Base-by-base conservation (phyloP, 2,888 invertebrate genomes). In the Anthophora plumipes region DNA sequence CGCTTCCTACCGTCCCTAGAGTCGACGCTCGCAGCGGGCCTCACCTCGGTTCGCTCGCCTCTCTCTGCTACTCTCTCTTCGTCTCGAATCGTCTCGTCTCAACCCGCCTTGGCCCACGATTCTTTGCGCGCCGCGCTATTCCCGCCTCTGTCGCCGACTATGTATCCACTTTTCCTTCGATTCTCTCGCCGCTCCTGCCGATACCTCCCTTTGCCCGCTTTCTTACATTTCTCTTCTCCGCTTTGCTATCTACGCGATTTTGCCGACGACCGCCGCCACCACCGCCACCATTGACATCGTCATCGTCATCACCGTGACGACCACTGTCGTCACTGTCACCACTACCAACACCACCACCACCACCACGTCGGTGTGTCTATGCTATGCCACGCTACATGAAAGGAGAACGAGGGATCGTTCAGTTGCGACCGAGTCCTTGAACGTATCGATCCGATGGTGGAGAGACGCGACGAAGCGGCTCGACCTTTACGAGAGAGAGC, bases 351-450 rank as follows among this genome's bases (percentile, higher is more conserved):
- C n/a, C n/a, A n/a, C n/a, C n/a, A n/a, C n/a, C n/a, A n/a, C n/a
- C n/a, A 31, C 31, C 31, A n/a, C n/a, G n/a, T 17, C 48, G 48
- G 8, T 17, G n/a, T n/a, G n/a, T n/a, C n/a, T n/a, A n/a, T n/a
- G n/a, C 14, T 46, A 46, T 20, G 43, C 37, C 37, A 9, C 0
- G 9, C 14, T 12, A 25, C 14, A 25, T 12, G 11, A 11, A 39
- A 8, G 11, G 37, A 20, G 7, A 64, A 54, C 60, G 69, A 52
- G 54, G 69, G 66, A 46, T 41, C 72, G 80, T 77, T 59, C 55
- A 1, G 39, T 75, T 63, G 11, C 11, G 48, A 12, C 9, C 74
- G 82, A 66, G 81, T 77, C 82, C 76, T 76, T 76, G 71, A 46
- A 64, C 50, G 48, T 76, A 63, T 76, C 76, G 76, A 70, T 63